These are phyloP conservation scores for Tyria jacobaeae DNA, from an alignment of 2,888 invertebrate genomes.

Conservation along the genomic window DNA sequence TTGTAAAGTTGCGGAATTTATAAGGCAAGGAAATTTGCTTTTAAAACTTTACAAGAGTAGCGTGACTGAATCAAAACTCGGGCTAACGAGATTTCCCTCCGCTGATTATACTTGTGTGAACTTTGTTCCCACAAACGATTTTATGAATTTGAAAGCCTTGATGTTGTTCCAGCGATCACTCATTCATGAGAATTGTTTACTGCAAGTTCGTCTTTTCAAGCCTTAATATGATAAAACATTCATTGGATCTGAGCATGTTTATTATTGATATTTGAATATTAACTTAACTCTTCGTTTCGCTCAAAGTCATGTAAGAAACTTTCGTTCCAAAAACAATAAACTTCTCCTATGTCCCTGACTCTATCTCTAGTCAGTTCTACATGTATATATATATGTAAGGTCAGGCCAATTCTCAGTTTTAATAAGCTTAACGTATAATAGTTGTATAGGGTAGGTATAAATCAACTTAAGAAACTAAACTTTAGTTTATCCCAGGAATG, in stretches of 20 bases:
- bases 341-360: too few species aligned
- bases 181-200: constrained; percentile 24
- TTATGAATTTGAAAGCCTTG: constrained; percentile 9
- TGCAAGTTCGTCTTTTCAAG: constrained; percentile 6
- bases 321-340: too few species aligned
- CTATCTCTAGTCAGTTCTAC: too few species aligned
- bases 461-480: too few species aligned
- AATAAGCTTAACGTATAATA: too few species aligned
- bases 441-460: too few species aligned
- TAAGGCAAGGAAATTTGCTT: constrained; percentile 32
- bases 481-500: too few species aligned
- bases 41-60: constrained; percentile 36
- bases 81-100: constrained; percentile 37
- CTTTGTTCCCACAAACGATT: constrained; percentile 20
- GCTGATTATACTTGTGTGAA: constrained; percentile 33
- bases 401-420: too few species aligned
- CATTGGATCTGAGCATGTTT: constrained; percentile 14
- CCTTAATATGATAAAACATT: constrained; percentile 27
- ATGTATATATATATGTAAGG: too few species aligned
- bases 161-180: constrained; percentile 21
- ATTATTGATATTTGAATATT: neutral
- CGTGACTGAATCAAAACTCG: constrained; percentile 43
- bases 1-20: constrained; percentile 15
- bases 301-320: too few species aligned
- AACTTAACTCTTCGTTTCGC: too few species aligned